Evolutionary conservation across 2,888 invertebrate species (phyloP), one percentile per base, ranked within the genome.

Genomic region (Meteorus cinctellus): DNA sequence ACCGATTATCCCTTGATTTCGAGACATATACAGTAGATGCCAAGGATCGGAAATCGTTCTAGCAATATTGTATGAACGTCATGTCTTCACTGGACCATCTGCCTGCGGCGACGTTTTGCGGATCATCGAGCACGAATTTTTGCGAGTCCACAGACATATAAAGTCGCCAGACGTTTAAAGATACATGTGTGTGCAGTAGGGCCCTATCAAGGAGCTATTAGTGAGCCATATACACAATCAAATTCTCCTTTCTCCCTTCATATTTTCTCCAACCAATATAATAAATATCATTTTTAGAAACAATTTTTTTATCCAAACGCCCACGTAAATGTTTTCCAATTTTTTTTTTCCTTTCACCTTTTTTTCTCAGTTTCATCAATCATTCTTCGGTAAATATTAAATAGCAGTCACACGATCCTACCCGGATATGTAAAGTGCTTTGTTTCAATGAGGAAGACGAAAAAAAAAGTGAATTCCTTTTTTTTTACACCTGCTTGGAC

Each of bases 401-500:
- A 83, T 76, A 75, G 86, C 85, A n/a, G n/a, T 48, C 80, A 86
- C 79, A 81, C 84, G 86, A 87, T 83, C 84, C 85, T 84, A 86
- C 86, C 86, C 86, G 85, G 83, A 86, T 86, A 63, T 65, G 73
- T 69, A 77, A 74, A 69, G 59, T 67, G 68, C 51, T 66, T 67
- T 76, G 60, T 76, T 76, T 76, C 72, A 62, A 74, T 48, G 41
- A 65, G 72, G 36, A 68, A 55, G 51, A 34, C 45, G 51, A 45
- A 72, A 19, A 55, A 48, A 4, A 48, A 48, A 48, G n/a, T 19
- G 19, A n/a, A 55, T 55, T 55, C n/a, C 24, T 19, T 55, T 65
- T 66, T 27, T 29, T 16, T 67, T 62, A 62, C 63, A 72, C 72
- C 72, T 72, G 72, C 27, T 12, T 4, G 48, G 6, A 48, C 72